Percentiles rank a stretch among this genome's conserved stretches.
These are phyloP conservation scores for Chiloscyllium punctatum DNA, from an alignment of 2,797 vertebrate species.

Conservation along the genomic window DNA sequence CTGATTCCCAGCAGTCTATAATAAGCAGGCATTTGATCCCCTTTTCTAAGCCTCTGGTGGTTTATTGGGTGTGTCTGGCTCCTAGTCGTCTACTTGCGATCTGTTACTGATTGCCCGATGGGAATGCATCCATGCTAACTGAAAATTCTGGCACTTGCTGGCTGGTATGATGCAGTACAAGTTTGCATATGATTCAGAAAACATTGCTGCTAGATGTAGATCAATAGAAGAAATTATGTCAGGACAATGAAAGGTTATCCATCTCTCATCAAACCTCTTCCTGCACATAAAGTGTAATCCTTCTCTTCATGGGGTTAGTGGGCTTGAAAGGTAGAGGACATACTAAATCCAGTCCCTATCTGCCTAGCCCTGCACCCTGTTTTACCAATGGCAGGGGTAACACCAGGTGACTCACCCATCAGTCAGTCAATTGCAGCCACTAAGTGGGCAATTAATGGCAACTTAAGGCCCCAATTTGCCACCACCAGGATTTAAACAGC, in stretches of 20 bases:
- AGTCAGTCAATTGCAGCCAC: neutral
- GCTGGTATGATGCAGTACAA: neutral
- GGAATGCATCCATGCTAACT: neutral
- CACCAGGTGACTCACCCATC: neutral
- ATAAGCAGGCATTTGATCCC: neutral
- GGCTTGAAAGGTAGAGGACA: too few species aligned
- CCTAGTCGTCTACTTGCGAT: constrained; percentile 16
- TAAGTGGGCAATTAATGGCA: neutral
- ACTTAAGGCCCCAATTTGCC: neutral
- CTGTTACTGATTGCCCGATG: constrained; percentile 3
- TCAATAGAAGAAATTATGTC: neutral
- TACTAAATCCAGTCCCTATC: neutral
- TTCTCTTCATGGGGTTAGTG: neutral
- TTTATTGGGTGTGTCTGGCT: constrained; percentile 18
- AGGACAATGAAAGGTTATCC: neutral
- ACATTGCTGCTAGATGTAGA: neutral
- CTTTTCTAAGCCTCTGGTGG: neutral
- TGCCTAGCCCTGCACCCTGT: neutral
- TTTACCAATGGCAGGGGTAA: neutral
- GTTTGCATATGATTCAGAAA: neutral
- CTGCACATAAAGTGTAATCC: neutral
- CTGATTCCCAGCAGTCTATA: neutral
- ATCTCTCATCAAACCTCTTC: neutral
- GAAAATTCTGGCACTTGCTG: neutral
- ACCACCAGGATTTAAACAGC: neutral